A percentile compares a stretch with the other conserved stretches of the same genome.
phyloP scores from a whole-genome alignment of 2,113 vertebrate genomes.

The Vulpes ferrilata region DNA sequence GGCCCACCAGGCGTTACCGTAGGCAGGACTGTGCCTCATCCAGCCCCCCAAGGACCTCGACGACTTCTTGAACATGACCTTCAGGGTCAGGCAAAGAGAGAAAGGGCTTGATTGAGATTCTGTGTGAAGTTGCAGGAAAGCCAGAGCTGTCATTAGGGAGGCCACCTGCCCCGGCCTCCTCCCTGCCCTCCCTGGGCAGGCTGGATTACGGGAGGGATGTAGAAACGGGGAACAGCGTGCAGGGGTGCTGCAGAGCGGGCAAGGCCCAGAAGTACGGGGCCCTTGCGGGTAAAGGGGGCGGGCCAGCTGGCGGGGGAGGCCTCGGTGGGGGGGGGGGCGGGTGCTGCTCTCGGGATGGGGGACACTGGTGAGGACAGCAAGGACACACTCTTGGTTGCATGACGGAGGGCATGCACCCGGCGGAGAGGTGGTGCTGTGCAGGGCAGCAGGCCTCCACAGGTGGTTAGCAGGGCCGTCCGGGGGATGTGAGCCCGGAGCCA shows the following conservation, averaged over 20 bases:
- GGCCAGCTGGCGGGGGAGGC: too few relatives aligned
- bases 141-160: background rate
- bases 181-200: background rate
- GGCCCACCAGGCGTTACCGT: background rate
- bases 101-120: slow-evolving; percentile 57
- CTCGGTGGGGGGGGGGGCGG: too few relatives aligned
- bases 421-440: too few relatives aligned
- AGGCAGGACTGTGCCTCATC: background rate
- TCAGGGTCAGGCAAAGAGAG: slow-evolving; percentile 28
- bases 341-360: background rate
- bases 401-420: too few relatives aligned
- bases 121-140: slow-evolving; percentile 45
- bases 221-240: background rate
- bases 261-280: too few relatives aligned
- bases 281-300: too few relatives aligned
- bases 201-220: slow-evolving; percentile 15
- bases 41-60: background rate
- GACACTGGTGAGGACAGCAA: background rate
- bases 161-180: background rate
- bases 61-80: slow-evolving; percentile 51
- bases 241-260: background rate
- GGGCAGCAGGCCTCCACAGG: background rate
- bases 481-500: background rate
- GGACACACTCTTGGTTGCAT: background rate
- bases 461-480: background rate